A percentile compares a stretch with the other conserved stretches of the same genome.
These are phyloP conservation scores for Hestina assimilis DNA, from an alignment of 1,140 invertebrate genomes.

Conservation along the genomic window DNA sequence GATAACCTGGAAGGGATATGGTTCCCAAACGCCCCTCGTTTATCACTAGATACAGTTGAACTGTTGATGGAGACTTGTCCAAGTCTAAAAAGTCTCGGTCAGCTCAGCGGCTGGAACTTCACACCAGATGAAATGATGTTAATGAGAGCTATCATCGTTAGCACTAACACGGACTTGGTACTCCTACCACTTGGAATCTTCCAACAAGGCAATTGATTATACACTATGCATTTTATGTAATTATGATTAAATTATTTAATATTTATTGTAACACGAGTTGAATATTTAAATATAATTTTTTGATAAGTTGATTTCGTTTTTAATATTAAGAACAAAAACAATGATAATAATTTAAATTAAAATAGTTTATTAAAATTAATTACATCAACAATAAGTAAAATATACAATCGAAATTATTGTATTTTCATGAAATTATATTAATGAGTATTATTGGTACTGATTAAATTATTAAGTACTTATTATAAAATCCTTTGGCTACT, in stretches of 20 bases:
- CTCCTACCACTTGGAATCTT: constrained; percentile 78
- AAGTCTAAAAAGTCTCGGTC: constrained; percentile 80
- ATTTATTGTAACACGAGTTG: neutral
- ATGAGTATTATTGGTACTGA: constrained; percentile 29
- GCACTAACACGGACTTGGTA: constrained; percentile 80
- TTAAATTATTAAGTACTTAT: constrained; percentile 4
- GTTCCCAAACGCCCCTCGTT: constrained; percentile 81
- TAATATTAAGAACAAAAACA: too few relatives aligned
- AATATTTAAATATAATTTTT: neutral
- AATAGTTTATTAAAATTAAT: too few relatives aligned
- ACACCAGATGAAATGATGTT: constrained; percentile 82
- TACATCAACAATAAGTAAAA: neutral
- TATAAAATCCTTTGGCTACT: constrained; percentile 18
- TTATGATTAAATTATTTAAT: neutral
- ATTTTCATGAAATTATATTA: too few relatives aligned
- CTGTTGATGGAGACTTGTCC: constrained; percentile 81
- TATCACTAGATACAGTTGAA: constrained; percentile 80
- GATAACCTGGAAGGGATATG: constrained; percentile 81
- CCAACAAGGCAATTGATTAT: constrained; percentile 58
- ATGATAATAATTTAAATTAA: too few relatives aligned
- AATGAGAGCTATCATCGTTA: constrained; percentile 80
- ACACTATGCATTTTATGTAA: neutral
- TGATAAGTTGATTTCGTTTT: neutral
- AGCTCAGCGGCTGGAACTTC: constrained; percentile 81
- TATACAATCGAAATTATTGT: too few relatives aligned